A percentile compares a stretch with the other conserved stretches of the same genome.
These are phyloP conservation scores for Hiodon alosoides DNA, from an alignment of 2,113 vertebrate genomes.

Conservation along the genomic window DNA sequence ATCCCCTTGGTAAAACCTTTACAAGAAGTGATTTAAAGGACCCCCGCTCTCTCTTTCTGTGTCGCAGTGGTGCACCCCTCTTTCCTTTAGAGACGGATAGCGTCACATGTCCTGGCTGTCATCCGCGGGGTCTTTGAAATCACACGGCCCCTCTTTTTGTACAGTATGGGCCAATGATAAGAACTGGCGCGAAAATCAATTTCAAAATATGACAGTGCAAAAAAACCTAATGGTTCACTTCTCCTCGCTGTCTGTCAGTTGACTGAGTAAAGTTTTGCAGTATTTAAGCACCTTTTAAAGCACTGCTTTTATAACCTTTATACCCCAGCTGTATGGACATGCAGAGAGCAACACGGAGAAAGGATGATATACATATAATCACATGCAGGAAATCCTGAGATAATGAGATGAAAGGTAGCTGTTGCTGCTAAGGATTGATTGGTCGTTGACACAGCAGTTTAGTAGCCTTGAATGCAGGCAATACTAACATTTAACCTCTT, in stretches of 20 bases:
- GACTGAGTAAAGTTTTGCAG: neutral
- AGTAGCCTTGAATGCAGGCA: too few relatives aligned
- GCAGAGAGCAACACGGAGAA: too few relatives aligned
- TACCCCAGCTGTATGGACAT: too few relatives aligned
- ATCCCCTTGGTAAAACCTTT: too few relatives aligned
- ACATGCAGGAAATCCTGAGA: neutral
- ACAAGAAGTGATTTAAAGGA: too few relatives aligned
- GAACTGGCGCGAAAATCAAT: too few relatives aligned
- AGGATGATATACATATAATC: neutral
- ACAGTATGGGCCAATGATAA: neutral
- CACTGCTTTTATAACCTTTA: too few relatives aligned
- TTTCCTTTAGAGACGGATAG: constrained; percentile 26
- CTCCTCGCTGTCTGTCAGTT: too few relatives aligned
- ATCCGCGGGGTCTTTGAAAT: constrained; percentile 45
- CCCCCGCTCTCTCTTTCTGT: constrained; percentile 20
- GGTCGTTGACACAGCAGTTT: too few relatives aligned
- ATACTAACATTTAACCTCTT: too few relatives aligned
- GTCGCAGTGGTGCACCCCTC: constrained; percentile 22
- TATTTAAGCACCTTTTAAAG: neutral
- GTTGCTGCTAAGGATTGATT: too few relatives aligned
- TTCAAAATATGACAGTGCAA: neutral
- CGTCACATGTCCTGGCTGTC: constrained; percentile 56
- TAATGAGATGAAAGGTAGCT: neutral
- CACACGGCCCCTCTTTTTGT: constrained; percentile 7
- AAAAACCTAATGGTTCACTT: neutral